Evolutionary conservation across 2,113 vertebrate genomes (phyloP), one percentile per base, ranked within the genome.

Genomic region (Polypterus bichir): DNA sequence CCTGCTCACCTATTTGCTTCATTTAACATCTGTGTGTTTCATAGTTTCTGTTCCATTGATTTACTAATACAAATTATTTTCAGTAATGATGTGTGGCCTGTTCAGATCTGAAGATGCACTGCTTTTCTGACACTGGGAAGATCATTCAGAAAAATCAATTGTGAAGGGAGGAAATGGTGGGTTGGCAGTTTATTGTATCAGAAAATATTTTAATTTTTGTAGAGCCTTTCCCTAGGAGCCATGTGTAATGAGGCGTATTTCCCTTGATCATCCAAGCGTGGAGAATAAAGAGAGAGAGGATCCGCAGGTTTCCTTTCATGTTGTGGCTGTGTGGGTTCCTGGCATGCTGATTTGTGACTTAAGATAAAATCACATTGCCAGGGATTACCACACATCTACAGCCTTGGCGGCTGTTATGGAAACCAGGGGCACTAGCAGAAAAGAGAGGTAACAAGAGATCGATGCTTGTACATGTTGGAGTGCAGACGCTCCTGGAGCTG

Each of bases 301-400:
- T 64, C 71, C 67, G 63, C 63, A 64, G 68, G 57, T 61, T 60
- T 71, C 74, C 77, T 79, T 81, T 79, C 76, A 78, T 86, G 86
- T 92, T 86, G 80, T 88, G 89, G 91, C 83, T 92, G 93, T 92
- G 91, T 88, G 96, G 96, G 96, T 99, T 97, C 94, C 96, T 99
- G 96, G 96, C 96, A 92, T 98, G 92, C 92, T 99, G 96, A 99
- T 99, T 99, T 99, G 94, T 97, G 94, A 96, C 68, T 95, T 96
- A 89, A 94, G 88, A 97, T 93, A 90, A 99, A 99, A 99, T 99
- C 96, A 99, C 96, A 99, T 99, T 98, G 96, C 96, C 96, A 99
- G 94, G 94, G 96, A 99, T 99, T 98, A 97, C 96, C 96, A 98
- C 94, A 82, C 81, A 92, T 77, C 86, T 86, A 84, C 81, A 83